Conservation (phyloP, 2,113 vertebrate species). For the Tamias sibiricus region DNA sequence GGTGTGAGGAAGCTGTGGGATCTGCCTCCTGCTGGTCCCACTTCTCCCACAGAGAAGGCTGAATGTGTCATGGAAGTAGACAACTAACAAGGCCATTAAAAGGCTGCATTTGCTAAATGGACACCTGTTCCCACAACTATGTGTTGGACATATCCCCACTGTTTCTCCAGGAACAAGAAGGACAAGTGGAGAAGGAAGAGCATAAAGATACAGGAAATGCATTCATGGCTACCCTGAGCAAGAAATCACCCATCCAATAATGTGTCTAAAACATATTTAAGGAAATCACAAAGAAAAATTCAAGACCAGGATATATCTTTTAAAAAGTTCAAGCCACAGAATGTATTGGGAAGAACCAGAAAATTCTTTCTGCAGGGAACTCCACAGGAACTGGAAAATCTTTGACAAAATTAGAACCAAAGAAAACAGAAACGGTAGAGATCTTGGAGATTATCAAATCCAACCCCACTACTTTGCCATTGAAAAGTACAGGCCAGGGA, state of each 20-base stretch:
- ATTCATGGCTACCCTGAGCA: neutral
- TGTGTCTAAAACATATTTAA: conserved; percentile 15
- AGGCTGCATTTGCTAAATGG: neutral
- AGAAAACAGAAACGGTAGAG: conserved; percentile 64
- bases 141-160: neutral
- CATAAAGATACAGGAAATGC: neutral
- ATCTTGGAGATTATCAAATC: conserved; percentile 56
- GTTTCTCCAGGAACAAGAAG: neutral
- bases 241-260: neutral
- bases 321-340: conserved; percentile 62
- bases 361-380: conserved; percentile 68
- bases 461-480: neutral
- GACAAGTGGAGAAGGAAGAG: neutral
- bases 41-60: neutral
- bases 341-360: conserved; percentile 65
- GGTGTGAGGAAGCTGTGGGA: conserved; percentile 58
- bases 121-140: neutral
- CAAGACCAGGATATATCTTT: conserved; percentile 46
- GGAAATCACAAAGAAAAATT: conserved; percentile 67
- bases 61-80: neutral
- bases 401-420: conserved; percentile 67
- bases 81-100: neutral
- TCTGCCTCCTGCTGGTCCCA: neutral
- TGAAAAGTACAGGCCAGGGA: neutral
- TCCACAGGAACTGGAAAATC: conserved; percentile 74